phyloP scores from a whole-genome alignment of 2,113 vertebrate genomes.

The Ptyas mucosa region DNA sequence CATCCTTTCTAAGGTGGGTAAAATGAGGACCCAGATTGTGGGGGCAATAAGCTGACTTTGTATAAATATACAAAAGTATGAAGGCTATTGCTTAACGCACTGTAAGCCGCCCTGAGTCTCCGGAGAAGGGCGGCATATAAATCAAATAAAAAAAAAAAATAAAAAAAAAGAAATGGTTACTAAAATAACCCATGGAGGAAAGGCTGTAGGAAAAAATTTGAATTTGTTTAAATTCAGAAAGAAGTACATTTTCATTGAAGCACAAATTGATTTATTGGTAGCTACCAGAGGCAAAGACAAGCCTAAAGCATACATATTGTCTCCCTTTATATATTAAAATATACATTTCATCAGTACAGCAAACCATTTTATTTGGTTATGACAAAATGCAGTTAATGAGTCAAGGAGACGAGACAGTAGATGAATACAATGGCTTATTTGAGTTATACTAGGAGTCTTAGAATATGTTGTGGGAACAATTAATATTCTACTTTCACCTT shows the following conservation, averaged over 20 bases:
- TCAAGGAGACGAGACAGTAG: not conserved
- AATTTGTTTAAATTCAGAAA: not conserved
- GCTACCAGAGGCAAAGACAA: not conserved
- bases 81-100: too few relatives aligned
- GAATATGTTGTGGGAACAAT: not conserved
- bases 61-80: too few relatives aligned
- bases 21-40: too few relatives aligned
- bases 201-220: not conserved
- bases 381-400: not conserved
- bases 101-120: too few relatives aligned
- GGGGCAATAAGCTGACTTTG: too few relatives aligned
- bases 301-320: not conserved
- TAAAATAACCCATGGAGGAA: not conserved
- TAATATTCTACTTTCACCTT: not conserved
- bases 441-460: not conserved
- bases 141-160: too few relatives aligned
- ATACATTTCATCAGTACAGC: not conserved
- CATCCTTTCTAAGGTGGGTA: too few relatives aligned
- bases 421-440: not conserved
- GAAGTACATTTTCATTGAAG: not conserved
- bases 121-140: too few relatives aligned
- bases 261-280: not conserved
- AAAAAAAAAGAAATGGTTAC: too few relatives aligned
- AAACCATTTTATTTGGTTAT: not conserved
- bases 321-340: not conserved